Conservation (phyloP, 2,113 vertebrate genomes). For the Calyptommatus sinebrachiatus region DNA sequence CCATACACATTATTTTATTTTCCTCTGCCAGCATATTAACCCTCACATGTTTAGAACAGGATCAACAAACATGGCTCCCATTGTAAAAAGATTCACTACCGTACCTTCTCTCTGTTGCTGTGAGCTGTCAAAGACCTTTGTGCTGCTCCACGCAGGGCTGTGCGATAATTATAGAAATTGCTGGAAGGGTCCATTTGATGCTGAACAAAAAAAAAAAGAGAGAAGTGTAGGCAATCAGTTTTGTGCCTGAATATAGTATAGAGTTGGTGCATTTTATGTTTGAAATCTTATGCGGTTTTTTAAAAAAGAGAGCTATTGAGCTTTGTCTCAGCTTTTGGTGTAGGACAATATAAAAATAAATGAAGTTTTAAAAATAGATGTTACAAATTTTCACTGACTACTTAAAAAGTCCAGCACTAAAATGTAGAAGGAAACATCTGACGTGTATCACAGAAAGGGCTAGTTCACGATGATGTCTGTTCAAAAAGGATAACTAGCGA, state of each 20-base stretch:
- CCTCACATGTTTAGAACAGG: no score
- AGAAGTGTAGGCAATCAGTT: constrained; percentile 27
- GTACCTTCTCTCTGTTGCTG: constrained; percentile 92
- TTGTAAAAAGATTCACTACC: neutral
- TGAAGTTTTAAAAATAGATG: neutral
- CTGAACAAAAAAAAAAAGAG: constrained; percentile 62
- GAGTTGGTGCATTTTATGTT: no score
- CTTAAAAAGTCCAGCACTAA: neutral
- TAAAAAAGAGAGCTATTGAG: no score
- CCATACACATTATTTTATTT: no score
- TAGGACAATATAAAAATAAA: no score
- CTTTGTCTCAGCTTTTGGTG: no score
- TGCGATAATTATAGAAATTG: constrained; percentile 96
- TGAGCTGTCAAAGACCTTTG: constrained; percentile 91
- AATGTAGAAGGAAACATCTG: no score
- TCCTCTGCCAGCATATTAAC: neutral
- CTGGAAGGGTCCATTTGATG: constrained; percentile 98
- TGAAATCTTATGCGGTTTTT: no score
- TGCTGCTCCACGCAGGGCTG: constrained; percentile 86
- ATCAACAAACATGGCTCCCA: neutral
- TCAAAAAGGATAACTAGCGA: neutral
- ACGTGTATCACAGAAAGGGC: neutral
- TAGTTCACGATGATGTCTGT: neutral
- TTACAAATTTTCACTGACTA: neutral
- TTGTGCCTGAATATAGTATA: neutral